phyloP scores from a whole-genome alignment of 2,113 vertebrate species.

The Aptenodytes patagonicus region DNA sequence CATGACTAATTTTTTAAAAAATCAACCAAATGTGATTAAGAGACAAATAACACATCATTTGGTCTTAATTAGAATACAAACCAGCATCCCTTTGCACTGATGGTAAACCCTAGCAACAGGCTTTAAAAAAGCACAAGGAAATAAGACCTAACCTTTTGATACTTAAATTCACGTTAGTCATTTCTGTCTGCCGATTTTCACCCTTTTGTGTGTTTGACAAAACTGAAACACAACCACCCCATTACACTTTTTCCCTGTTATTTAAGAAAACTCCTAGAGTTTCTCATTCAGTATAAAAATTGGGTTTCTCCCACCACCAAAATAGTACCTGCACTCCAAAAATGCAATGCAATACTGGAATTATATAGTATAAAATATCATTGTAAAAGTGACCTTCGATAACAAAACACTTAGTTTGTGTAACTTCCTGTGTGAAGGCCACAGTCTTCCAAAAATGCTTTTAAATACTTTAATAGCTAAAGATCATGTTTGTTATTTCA shows the following conservation, averaged over 20 bases:
- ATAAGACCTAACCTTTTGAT: constrained; percentile 49
- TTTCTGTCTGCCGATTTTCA: constrained; percentile 53
- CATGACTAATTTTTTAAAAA: background rate
- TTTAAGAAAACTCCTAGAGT: constrained; percentile 74
- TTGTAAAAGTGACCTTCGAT: constrained; percentile 67
- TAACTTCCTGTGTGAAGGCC: constrained; percentile 59
- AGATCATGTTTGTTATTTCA: constrained; percentile 56
- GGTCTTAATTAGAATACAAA: constrained; percentile 63
- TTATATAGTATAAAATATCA: constrained; percentile 76
- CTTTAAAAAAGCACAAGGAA: constrained; percentile 61
- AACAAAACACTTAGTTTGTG: constrained; percentile 66
- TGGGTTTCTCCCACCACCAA: constrained; percentile 66
- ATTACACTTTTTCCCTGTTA: constrained; percentile 63
- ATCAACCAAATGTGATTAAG: constrained; percentile 64
- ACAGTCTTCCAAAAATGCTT: constrained; percentile 65
- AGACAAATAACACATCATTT: constrained; percentile 63
- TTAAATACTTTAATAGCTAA: constrained; percentile 68
- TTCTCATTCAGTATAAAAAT: constrained; percentile 79
- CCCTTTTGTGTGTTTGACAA: constrained; percentile 49
- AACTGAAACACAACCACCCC: constrained; percentile 60
- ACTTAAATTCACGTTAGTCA: constrained; percentile 58
- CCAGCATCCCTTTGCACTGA: constrained; percentile 58
- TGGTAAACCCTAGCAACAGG: constrained; percentile 50
- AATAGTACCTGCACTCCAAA: constrained; percentile 77
- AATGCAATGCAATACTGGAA: constrained; percentile 72